These are phyloP conservation scores for Enteromius afrohamiltoni DNA, from an alignment of 2,797 vertebrate genomes.

Conservation along the genomic window DNA sequence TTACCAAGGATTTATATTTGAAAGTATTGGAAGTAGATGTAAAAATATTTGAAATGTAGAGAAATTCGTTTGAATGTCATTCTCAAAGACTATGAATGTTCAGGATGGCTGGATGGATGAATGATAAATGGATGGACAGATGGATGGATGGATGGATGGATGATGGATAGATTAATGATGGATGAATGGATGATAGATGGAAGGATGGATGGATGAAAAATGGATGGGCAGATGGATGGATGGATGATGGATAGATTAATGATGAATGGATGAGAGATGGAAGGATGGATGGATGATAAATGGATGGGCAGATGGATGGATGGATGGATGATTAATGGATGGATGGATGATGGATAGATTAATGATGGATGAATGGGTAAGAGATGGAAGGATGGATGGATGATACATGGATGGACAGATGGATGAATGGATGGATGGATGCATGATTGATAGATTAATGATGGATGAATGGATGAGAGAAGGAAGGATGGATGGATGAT, in stretches of 20 bases:
- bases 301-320: not conserved
- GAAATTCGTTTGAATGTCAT: not conserved
- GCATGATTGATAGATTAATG: no score
- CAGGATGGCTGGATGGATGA: not conserved
- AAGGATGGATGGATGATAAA: not conserved
- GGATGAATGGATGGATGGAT: no score
- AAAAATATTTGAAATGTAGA: not conserved
- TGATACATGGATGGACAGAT: not conserved
- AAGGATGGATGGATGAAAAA: not conserved
- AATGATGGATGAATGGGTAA: no score
- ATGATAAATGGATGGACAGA: not conserved
- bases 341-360: not conserved
- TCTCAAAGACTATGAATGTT: not conserved
- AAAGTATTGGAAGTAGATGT: not conserved
- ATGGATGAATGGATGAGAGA: no score
- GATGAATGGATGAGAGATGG: not conserved
- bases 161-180: not conserved
- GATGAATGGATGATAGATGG: accelerated
- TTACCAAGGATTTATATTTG: not conserved
- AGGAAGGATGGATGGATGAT: not conserved
- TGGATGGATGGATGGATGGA: not conserved
- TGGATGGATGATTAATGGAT: accelerated
- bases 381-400: not conserved
- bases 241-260: no score
- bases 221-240: not conserved